Conservation (phyloP, 2,888 invertebrate genomes). For the Heliconius ethilla region DNA sequence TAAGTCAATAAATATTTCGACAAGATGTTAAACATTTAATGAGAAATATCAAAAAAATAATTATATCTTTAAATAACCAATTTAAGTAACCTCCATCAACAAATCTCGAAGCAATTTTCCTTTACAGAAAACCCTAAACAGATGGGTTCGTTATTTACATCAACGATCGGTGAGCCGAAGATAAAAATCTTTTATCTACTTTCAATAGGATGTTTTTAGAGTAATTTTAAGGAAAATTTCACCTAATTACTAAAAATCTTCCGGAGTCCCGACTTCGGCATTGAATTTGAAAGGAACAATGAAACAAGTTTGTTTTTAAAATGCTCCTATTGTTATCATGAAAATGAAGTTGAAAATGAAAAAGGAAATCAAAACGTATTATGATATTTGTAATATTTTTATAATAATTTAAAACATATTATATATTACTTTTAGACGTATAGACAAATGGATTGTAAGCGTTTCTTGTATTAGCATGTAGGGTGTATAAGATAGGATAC, state of each 20-base stretch:
- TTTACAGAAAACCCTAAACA: constrained; percentile 56
- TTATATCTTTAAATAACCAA: constrained; percentile 23
- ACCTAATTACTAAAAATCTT: constrained; percentile 67
- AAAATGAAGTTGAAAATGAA: constrained; percentile 18
- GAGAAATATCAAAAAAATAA: constrained; percentile 7
- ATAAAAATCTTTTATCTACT: constrained; percentile 71
- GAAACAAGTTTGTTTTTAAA: constrained; percentile 31
- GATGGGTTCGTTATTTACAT: constrained; percentile 71
- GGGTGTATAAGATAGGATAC: no score
- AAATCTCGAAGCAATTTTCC: constrained; percentile 50
- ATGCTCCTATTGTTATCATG: constrained; percentile 26
- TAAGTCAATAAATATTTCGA: neutral
- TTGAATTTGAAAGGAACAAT: constrained; percentile 38
- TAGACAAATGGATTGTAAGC: no score
- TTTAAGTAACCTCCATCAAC: constrained; percentile 32
- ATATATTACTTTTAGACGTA: neutral
- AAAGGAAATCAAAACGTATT: constrained; percentile 3
- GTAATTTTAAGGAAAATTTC: constrained; percentile 66
- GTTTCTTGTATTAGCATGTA: no score
- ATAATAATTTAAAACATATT: neutral
- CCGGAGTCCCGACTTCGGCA: constrained; percentile 41
- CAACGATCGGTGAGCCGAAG: constrained; percentile 61
- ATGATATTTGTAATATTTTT: neutral
- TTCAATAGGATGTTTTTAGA: constrained; percentile 72
- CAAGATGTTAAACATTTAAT: neutral